A percentile compares a stretch with the other conserved stretches of the same genome.
phyloP scores from a whole-genome alignment of 2,797 vertebrate genomes.

The Gobio occitaniae region DNA sequence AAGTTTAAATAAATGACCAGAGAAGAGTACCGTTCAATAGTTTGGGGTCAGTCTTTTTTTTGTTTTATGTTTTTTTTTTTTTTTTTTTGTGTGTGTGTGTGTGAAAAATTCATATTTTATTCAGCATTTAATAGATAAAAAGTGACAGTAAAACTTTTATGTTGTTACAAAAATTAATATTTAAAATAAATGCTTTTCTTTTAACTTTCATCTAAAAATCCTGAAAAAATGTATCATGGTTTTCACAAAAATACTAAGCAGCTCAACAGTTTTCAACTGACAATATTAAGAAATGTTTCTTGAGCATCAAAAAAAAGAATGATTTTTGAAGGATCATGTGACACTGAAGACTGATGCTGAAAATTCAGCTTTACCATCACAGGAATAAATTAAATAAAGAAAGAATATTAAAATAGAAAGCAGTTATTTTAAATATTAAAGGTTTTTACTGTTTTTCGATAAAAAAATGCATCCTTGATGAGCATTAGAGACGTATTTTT shows the following conservation, averaged over 20 bases:
- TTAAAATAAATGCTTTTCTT: not conserved
- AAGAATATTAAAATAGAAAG: not conserved
- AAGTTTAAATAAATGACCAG: slow-evolving; percentile 15
- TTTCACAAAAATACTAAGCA: not conserved
- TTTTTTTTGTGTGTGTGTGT: not conserved
- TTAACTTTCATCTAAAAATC: not conserved
- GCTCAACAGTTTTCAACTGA: not conserved
- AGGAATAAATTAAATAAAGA: not conserved
- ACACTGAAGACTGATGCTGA: not conserved
- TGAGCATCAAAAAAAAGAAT: not conserved
- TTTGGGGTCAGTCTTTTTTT: not conserved
- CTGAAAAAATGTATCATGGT: not conserved
- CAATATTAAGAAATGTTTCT: not conserved
- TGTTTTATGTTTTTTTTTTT: not conserved
- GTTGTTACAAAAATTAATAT: not conserved
- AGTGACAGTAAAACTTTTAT: not conserved
- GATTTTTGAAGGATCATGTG: not conserved
- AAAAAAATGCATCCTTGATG: not conserved
- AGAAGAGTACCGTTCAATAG: not conserved
- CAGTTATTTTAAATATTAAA: not conserved
- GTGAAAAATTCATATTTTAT: not conserved
- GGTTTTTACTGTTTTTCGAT: not conserved
- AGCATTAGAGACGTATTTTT: not conserved
- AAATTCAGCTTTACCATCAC: not conserved
- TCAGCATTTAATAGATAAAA: not conserved